phyloP scores from a whole-genome alignment of 1,140 invertebrate genomes.

The Cherax destructor region DNA sequence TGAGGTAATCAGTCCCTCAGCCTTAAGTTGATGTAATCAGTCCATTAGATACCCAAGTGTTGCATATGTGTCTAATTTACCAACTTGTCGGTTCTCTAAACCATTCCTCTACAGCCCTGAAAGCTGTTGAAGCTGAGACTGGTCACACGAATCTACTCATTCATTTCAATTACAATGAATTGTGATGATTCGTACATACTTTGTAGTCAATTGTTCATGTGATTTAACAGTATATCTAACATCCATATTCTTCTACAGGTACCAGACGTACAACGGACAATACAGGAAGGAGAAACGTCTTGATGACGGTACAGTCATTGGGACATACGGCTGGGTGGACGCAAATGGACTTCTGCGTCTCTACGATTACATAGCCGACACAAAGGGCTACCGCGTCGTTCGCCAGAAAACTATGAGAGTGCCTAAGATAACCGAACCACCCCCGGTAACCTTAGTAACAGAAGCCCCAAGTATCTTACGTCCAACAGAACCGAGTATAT shows the following conservation, averaged over 20 bases:
- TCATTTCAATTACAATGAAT: too few species aligned
- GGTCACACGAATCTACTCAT: too few species aligned
- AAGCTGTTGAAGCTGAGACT: too few species aligned
- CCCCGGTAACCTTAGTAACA: slow-evolving; percentile 77
- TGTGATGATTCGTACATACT: too few species aligned
- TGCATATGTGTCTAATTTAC: too few species aligned
- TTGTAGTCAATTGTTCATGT: too few species aligned
- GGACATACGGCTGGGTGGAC: slow-evolving; percentile 84
- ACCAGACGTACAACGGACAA: slow-evolving; percentile 90
- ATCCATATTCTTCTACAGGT: slow-evolving; percentile 75
- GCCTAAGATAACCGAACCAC: slow-evolving; percentile 1
- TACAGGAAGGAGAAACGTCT: slow-evolving; percentile 90
- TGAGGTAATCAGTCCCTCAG: too few species aligned
- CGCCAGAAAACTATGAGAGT: slow-evolving; percentile 67
- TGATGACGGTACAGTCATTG: slow-evolving; percentile 70
- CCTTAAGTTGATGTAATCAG: too few species aligned
- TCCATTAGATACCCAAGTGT: too few species aligned
- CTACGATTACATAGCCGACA: slow-evolving; percentile 91
- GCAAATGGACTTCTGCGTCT: slow-evolving; percentile 86
- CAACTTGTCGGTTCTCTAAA: too few species aligned
- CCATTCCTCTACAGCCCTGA: too few species aligned
- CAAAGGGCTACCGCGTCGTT: slow-evolving; percentile 74
- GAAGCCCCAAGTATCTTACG: slow-evolving; percentile 81
- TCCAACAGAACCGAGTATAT: neutral
- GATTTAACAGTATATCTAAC: neutral